These are phyloP conservation scores for Drosophila kanekoi DNA, from an alignment of 2,888 invertebrate genomes.

Conservation along the genomic window DNA sequence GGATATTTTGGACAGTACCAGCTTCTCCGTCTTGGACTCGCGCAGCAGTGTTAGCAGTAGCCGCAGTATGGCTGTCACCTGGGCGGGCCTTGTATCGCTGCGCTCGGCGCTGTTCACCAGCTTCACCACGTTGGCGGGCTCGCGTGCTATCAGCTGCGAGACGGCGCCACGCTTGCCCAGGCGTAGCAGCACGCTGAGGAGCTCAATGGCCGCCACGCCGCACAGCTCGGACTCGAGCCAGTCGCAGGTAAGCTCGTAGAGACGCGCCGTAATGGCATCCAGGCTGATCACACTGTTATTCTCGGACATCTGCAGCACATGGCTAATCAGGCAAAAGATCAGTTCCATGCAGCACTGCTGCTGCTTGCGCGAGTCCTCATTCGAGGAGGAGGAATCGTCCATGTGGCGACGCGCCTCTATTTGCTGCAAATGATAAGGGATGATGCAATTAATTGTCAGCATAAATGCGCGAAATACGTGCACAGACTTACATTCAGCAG, in stretches of 20 bases:
- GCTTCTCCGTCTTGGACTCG: constrained; percentile 81
- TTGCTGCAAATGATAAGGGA: constrained; percentile 50
- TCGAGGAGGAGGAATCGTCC: constrained; percentile 76
- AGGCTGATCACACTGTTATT: constrained; percentile 75
- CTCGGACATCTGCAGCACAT: constrained; percentile 74
- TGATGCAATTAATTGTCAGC: background rate
- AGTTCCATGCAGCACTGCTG: constrained; percentile 80
- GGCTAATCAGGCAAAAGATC: constrained; percentile 75
- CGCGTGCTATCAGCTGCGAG: constrained; percentile 71
- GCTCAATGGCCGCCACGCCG: constrained; percentile 78
- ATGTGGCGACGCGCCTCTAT: constrained; percentile 64
- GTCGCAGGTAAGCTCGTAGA: constrained; percentile 77
- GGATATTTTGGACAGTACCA: constrained; percentile 82
- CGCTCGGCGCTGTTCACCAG: constrained; percentile 79
- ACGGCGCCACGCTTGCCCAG: constrained; percentile 64
- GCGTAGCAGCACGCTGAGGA: constrained; percentile 73
- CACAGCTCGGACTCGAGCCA: constrained; percentile 81
- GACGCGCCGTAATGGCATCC: constrained; percentile 78
- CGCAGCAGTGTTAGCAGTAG: constrained; percentile 76
- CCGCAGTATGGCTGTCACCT: constrained; percentile 77
- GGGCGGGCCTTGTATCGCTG: constrained; percentile 68
- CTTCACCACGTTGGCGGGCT: constrained; percentile 73
- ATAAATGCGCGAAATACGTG: too few relatives aligned
- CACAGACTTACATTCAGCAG: constrained; percentile 77
- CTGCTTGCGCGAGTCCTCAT: constrained; percentile 79